A percentile compares a stretch with the other conserved stretches of the same genome.
These are phyloP conservation scores for Habroteleia sp. DNA, from an alignment of 2,888 invertebrate species.

Conservation along the genomic window DNA sequence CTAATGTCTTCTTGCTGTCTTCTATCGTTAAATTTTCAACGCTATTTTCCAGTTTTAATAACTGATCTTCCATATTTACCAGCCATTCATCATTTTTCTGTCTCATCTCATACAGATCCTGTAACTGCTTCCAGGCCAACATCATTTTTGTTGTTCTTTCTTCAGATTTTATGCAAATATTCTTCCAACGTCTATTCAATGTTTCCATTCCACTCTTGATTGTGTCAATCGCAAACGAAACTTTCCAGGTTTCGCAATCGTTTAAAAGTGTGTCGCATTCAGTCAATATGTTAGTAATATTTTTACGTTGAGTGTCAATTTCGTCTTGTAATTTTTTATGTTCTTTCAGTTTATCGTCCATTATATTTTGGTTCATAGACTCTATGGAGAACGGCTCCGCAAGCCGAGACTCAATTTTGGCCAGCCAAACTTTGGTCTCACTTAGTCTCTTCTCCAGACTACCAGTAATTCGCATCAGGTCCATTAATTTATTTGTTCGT, in stretches of 20 bases:
- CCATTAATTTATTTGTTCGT: constrained; percentile 87
- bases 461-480: constrained; percentile 86
- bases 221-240: constrained; percentile 87
- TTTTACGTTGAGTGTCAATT: constrained; percentile 89
- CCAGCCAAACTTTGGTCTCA: constrained; percentile 87
- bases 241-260: constrained; percentile 88
- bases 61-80: constrained; percentile 84
- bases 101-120: constrained; percentile 83
- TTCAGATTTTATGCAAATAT: constrained; percentile 87
- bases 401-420: constrained; percentile 87
- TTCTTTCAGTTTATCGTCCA: constrained; percentile 86
- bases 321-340: constrained; percentile 88
- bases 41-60: constrained; percentile 84
- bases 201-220: constrained; percentile 86
- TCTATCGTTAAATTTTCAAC: constrained; percentile 83
- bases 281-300: constrained; percentile 89
- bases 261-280: constrained; percentile 89
- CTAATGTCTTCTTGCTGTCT: constrained; percentile 83
- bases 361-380: constrained; percentile 84
- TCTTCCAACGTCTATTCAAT: constrained; percentile 90
- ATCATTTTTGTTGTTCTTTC: constrained; percentile 87
- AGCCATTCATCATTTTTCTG: constrained; percentile 85
- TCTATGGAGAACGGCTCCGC: constrained; percentile 87
- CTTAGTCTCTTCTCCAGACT: constrained; percentile 88
- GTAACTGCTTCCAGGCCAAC: constrained; percentile 84